Conservation (phyloP, 2,113 vertebrate genomes). For the Suncus etruscus region DNA sequence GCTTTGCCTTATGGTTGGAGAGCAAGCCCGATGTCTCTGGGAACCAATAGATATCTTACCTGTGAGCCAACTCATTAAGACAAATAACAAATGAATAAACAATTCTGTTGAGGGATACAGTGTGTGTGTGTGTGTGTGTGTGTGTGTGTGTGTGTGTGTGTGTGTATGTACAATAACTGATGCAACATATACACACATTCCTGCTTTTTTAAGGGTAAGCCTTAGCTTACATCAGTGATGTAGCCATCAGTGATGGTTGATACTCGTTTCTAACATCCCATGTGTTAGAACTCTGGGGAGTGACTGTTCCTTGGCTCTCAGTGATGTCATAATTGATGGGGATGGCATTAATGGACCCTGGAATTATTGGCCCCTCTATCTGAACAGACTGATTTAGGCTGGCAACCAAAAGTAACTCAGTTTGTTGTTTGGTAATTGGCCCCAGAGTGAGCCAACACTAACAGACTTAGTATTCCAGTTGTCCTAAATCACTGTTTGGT, state of each 20-base stretch:
- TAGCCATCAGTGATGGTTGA: neutral
- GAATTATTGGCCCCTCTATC: neutral
- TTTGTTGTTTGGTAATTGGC: slow-evolving; percentile 34
- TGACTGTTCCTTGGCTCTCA: neutral
- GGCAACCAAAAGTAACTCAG: neutral
- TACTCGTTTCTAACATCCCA: neutral
- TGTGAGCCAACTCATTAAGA: slow-evolving; percentile 51
- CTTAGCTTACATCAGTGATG: slow-evolving; percentile 4
- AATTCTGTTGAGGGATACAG: neutral
- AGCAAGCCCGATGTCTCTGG: neutral
- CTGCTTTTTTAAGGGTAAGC: neutral
- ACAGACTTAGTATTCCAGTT: slow-evolving; percentile 25
- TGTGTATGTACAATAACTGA: no score
- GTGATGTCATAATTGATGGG: neutral
- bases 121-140: neutral
- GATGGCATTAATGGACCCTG: neutral
- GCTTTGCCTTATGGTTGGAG: slow-evolving; percentile 59
- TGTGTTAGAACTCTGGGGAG: neutral
- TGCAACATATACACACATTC: accelerated
- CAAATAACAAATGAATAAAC: slow-evolving; percentile 31
- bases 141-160: no score
- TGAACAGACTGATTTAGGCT: neutral
- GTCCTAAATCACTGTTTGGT: neutral
- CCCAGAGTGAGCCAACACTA: neutral
- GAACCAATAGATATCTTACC: slow-evolving; percentile 1